Base-by-base conservation (phyloP, 2,888 invertebrate species). In the Rhyacophila evoluta region DNA sequence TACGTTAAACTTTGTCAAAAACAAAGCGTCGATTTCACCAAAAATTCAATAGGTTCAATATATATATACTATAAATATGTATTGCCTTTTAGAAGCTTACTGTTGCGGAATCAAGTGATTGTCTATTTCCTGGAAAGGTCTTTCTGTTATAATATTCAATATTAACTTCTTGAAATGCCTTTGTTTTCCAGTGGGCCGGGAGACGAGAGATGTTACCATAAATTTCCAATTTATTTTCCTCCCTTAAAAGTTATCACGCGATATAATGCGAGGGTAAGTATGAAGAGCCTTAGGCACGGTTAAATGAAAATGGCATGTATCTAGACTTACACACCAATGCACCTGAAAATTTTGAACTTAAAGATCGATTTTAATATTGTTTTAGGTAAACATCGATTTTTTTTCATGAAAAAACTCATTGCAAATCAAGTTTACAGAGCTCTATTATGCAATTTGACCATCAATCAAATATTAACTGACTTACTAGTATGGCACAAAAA, bases 211-310 rank as follows among this genome's bases (percentile, higher is more conserved):
- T 29, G 55, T 28, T 74, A 67, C 15, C 74, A 55, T 70, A 75
- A 75, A 75, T 75, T 75, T 75, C 36, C 75, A 38, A 75, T 75
- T 70, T 75, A 75, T 75, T 74, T 55, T 70, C 75, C 67, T 12
- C 55, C 55, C 19, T 55, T 55, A 55, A 55, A 55, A 55, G 55
- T 55, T 55, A 55, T 25, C 55, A 25, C 55, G 25, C 25, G 29
- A 67, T 29, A 29, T 36, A 67, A 36, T 25, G 67, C 12, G 72
- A 11, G 38, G 72, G 37, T 72, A 55, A 55, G 25, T 55, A 19
- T 19, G 19, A 55, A 55, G 1, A 55, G 55, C 55, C 25, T 55
- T 6, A 55, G 19, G 55, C 15, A 10, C 12, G 68, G 41, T 37
- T 41, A 71, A 76, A 68, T 73, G 67, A 73, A 77, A 73, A 8